Conservation (phyloP, 2,888 invertebrate genomes). For the Hypercompe scribonia region DNA sequence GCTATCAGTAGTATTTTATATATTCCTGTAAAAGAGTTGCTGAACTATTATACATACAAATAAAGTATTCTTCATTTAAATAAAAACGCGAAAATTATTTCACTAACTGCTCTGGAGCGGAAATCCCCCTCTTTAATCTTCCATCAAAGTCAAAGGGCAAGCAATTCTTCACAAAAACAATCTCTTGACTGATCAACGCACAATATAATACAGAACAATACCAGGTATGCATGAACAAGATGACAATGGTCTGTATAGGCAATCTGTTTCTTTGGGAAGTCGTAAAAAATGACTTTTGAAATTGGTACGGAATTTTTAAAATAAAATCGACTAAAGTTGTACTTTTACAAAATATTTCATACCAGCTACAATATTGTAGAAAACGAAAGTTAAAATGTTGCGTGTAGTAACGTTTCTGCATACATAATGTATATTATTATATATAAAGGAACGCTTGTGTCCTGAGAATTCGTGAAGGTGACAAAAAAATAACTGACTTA, state of each 20-base stretch:
- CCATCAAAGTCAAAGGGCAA: conserved; percentile 53
- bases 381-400: no score
- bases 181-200: conserved; percentile 51
- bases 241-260: neutral
- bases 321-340: no score
- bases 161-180: conserved; percentile 59
- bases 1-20: no score
- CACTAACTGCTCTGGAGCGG: neutral
- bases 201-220: conserved; percentile 40
- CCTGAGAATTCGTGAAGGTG: no score
- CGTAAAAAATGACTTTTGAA: no score
- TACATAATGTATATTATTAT: no score
- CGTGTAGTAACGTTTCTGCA: no score
- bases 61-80: neutral
- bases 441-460: no score
- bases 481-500: no score
- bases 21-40: neutral
- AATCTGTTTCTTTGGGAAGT: neutral
- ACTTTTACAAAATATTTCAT: no score
- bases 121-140: conserved; percentile 25
- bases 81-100: neutral
- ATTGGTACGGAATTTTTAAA: no score
- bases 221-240: neutral
- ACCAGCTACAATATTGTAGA: no score
- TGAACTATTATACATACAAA: neutral